Evolutionary conservation across 2,113 vertebrate species (phyloP), one percentile per base, ranked within the genome.

Genomic region (Apeltes quadracus): DNA sequence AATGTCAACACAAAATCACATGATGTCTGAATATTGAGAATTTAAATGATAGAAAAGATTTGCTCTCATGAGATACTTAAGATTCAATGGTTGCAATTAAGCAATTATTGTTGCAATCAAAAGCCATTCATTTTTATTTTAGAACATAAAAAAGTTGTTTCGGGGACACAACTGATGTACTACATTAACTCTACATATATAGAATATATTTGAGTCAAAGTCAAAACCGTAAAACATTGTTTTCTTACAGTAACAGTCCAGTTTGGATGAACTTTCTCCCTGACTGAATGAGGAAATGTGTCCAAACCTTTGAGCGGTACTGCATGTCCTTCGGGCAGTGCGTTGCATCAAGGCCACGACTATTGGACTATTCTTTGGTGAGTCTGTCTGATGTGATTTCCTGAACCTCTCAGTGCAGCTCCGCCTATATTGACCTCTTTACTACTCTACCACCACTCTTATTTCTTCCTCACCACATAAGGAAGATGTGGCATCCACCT

Each of bases 401-500:
- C 57, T 69, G 18, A 70, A 18, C 20, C 57, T 69, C 18, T 18
- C n/a, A 61, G 39, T n/a, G n/a, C n/a, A n/a, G 29, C 23, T 72
- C 67, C 5, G 15, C 61, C 39, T 44, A 51, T 36, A 22, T 7
- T 12, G 65, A 69, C 56, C 36, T 78, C 57, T 8, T 81, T 56
- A 25, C 38, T 53, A 25, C 50, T 56, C 39, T 7, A 62, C 29
- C 68, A 48, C 10, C 44, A 36, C 64, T 4, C 59, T 0, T 22
- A n/a, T 61, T 36, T 48, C 25, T 68, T 61, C 29, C 38, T 63
- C 34, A 13, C 64, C 22, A 39, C 13, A 70, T 23, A 36, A 2
- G 4, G 27, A 71, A 23, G 61, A 61, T 34, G 36, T 61, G 67
- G 73, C 61, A 75, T 72, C 54, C 71, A 72, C 50, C 50, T 57